Conservation (phyloP, 2,888 invertebrate genomes). For the Osmoderma eremita region DNA sequence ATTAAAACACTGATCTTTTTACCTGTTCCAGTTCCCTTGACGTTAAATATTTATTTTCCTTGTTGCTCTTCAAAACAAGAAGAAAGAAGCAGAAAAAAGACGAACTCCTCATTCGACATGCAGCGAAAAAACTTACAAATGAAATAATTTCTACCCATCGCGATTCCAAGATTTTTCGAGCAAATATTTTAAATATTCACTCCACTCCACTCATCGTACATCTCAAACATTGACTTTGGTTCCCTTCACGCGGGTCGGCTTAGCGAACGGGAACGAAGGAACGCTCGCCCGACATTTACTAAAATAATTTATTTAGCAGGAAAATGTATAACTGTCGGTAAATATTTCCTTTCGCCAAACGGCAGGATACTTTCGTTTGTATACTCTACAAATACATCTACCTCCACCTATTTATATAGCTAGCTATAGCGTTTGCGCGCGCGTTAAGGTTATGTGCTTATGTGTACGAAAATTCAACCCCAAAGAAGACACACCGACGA, state of each 20-base stretch:
- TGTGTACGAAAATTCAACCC: not conserved
- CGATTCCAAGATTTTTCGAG: slow-evolving; percentile 34
- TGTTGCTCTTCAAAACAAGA: too few species aligned
- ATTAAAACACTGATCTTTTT: too few species aligned
- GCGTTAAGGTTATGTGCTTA: too few species aligned
- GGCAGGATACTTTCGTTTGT: slow-evolving; percentile 63
- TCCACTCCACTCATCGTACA: slow-evolving; percentile 45
- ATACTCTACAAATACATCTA: slow-evolving; percentile 62
- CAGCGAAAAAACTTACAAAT: slow-evolving; percentile 39
- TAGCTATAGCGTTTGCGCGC: slow-evolving; percentile 43
- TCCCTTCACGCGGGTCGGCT: slow-evolving; percentile 56
- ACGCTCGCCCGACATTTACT: slow-evolving; percentile 61
- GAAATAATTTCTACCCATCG: slow-evolving; percentile 35
- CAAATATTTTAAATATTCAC: slow-evolving; percentile 49
- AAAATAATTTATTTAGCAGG: slow-evolving; percentile 66
- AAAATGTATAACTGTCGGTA: slow-evolving; percentile 66
- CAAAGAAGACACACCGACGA: slow-evolving; percentile 8
- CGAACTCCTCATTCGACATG: too few species aligned
- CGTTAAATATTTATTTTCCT: too few species aligned
- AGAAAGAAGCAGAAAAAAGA: too few species aligned
- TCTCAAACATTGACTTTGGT: slow-evolving; percentile 52
- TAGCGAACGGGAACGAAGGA: slow-evolving; percentile 45
- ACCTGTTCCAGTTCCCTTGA: too few species aligned
- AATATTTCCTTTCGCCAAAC: slow-evolving; percentile 64
- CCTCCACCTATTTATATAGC: slow-evolving; percentile 50